Evolutionary conservation across 53 echinoderm and acorn worm species (phyloP).

Genomic region (Astropecten irregularis): DNA sequence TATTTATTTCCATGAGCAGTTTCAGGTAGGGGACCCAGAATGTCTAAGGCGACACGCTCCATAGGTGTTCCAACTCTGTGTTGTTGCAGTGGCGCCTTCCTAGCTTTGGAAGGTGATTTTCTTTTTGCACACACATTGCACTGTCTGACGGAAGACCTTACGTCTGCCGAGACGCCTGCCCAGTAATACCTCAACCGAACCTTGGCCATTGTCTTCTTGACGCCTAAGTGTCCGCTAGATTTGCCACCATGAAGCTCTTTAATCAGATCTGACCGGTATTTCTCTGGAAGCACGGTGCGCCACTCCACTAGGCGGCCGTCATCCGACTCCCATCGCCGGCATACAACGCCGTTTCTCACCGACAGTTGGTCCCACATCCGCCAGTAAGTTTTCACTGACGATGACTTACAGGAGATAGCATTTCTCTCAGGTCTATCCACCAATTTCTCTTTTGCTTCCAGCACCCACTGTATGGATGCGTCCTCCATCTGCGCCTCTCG

Average conservation of each 20-base stretch:
- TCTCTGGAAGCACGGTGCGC: neutral
- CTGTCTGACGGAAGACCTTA: constrained; percentile 7
- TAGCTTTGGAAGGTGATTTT: constrained; percentile 16
- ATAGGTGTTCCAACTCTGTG: neutral
- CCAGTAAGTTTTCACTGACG: neutral
- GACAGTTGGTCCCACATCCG: neutral
- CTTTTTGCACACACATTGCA: constrained; percentile 30
- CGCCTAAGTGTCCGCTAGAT: constrained; percentile 8
- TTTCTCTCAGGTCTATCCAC: neutral
- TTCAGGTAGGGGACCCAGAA: neutral
- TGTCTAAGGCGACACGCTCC: constrained; percentile 9
- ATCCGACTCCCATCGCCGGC: neutral
- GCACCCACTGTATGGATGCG: neutral
- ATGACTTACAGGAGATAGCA: neutral
- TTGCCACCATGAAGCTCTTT: constrained; percentile 19
- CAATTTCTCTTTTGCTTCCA: neutral
- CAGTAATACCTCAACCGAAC: neutral
- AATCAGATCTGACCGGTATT: neutral
- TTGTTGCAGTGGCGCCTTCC: neutral
- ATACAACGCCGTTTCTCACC: neutral
- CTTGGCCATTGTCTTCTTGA: constrained; percentile 19
- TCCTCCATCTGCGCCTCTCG: neutral
- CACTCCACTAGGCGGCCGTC: neutral
- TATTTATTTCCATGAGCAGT: neutral
- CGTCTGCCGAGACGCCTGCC: neutral